Evolutionary conservation across 2,888 invertebrate genomes (phyloP), one percentile per base, ranked within the genome.

Genomic region (Dryadula phaetusa): DNA sequence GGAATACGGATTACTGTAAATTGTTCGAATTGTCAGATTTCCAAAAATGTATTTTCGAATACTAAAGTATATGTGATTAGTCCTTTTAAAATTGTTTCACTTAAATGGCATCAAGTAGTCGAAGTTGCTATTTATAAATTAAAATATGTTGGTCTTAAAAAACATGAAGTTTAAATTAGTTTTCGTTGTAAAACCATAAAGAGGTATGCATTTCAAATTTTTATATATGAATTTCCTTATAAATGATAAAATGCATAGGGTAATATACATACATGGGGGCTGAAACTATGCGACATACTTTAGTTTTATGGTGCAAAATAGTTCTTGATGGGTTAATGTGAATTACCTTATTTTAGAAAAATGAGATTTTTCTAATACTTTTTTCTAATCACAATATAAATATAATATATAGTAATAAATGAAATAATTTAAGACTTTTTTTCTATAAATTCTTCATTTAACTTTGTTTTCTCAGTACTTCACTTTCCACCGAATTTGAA

Each of bases 161-260:
- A 52, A 52, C 16, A 16, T 8, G 28, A 52, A 28, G 28, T 2
- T 52, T 32, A 32, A 32, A 52, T 52, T 52, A 10, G 2, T 42
- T 62, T 61, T 47, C 25, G 28, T 42, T 28, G 37, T 47, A 34
- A 58, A 22, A 58, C 47, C 56, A 58, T 64, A 64, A 58, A 49
- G 25, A 64, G 3, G 32, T 34, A 28, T 64, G 37, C 34, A 32
- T 67, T 64, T 62, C 49, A 67, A 61, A 62, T 62, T 66, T 70
- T 67, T 52, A 56, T 61, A 62, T 52, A 37, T 64, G 69, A 66
- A 54, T 70, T 70, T 66, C 68, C 68, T 53, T 70, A 42, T 54
- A 65, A 68, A 66, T 70, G 65, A 63, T 68, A 60, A 66, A 70
- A 67, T 66, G n/a, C 65, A 34, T 65, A 65, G 64, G 65, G 20